Evolutionary conservation across 2,888 invertebrate species (phyloP).

Genomic region (Tupiocoris notatus): DNA sequence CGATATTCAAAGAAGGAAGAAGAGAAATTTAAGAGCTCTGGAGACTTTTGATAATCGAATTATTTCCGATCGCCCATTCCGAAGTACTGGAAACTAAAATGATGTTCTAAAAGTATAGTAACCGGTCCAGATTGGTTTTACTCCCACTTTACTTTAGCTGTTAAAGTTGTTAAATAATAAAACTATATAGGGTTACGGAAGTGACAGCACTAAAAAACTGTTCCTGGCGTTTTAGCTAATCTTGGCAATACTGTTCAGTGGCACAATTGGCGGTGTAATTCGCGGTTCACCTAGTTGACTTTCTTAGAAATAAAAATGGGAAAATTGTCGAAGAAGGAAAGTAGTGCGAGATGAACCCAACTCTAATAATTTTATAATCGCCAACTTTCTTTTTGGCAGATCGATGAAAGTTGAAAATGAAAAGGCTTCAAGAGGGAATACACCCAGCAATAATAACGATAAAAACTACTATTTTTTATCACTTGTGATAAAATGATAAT

Average conservation of each 20-base stretch:
- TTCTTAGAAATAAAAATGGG: no score
- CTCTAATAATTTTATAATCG: no score
- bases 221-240: no score
- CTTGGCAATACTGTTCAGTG: no score
- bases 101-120: not conserved
- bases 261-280: no score
- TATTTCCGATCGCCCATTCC: not conserved
- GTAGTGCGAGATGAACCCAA: no score
- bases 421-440: not conserved
- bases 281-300: no score
- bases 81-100: not conserved
- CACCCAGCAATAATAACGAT: not conserved
- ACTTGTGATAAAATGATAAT: no score
- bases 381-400: no score
- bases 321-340: no score
- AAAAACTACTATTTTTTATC: not conserved
- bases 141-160: conserved; percentile 13
- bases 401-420: not conserved
- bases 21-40: no score
- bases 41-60: not conserved
- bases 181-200: conserved; percentile 11
- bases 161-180: conserved; percentile 30
- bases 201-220: conserved; percentile 3
- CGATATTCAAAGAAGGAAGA: no score
- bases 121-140: conserved; percentile 31